Percentiles rank a stretch among this genome's conserved stretches.
Conservation (phyloP, 2,888 invertebrate species). For the Aquatica leii region DNA sequence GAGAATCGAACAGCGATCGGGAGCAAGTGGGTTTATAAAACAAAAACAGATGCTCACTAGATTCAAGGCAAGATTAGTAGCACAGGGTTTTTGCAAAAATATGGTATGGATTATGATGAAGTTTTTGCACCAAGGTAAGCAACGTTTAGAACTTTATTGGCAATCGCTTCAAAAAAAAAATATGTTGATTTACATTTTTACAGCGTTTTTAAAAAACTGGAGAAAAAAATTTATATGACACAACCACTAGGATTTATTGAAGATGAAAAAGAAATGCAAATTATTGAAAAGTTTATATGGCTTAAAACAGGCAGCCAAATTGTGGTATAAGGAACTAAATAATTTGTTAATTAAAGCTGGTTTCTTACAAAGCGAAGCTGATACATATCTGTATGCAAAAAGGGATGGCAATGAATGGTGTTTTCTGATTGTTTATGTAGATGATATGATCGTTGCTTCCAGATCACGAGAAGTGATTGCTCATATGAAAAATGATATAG, state of each 20-base stretch:
- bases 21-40: constrained; percentile 43
- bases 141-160: constrained; percentile 34
- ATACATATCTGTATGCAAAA: too few relatives aligned
- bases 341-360: too few relatives aligned
- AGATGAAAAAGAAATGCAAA: constrained; percentile 27
- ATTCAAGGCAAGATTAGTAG: constrained; percentile 40
- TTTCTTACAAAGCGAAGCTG: constrained; percentile 9
- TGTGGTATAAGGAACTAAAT: constrained; percentile 42
- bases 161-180: constrained; percentile 28
- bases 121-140: constrained; percentile 22
- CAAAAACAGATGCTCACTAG: constrained; percentile 33
- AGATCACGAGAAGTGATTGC: background rate
- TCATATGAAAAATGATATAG: background rate
- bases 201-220: constrained; percentile 44
- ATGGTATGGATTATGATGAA: constrained; percentile 26
- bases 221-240: constrained; percentile 42
- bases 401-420: background rate
- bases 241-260: constrained; percentile 35
- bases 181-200: constrained; percentile 41
- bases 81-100: constrained; percentile 39
- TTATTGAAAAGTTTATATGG: constrained; percentile 47
- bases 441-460: background rate
- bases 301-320: constrained; percentile 43
- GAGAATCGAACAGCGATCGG: constrained; percentile 35
- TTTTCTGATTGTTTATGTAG: background rate